phyloP scores from a whole-genome alignment of 92 coral and sea anemone species.

The Phenganax stokvisi region DNA sequence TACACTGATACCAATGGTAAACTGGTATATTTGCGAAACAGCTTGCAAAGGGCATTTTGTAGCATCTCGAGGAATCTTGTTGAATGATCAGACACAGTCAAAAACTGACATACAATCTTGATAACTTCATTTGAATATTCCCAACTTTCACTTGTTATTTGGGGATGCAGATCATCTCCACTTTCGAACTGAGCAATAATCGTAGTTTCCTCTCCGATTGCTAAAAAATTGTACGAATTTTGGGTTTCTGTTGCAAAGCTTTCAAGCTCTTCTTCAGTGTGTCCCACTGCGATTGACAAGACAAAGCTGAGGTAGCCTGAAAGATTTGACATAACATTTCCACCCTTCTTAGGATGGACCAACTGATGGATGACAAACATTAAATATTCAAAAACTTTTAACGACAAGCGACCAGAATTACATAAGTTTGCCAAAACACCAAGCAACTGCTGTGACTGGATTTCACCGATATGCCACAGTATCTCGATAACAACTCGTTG shows the following conservation, averaged over 20 bases:
- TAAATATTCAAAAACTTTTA: background rate
- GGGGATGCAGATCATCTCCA: background rate
- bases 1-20: constrained; percentile 20
- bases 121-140: background rate
- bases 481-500: constrained; percentile 68
- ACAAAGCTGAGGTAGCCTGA: constrained; percentile 25
- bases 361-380: constrained; percentile 10
- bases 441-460: constrained; percentile 11
- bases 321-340: background rate
- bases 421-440: constrained; percentile 6
- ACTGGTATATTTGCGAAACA: constrained; percentile 5
- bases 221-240: background rate
- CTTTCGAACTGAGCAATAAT: constrained; percentile 9
- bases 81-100: constrained; percentile 13
- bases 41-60: background rate
- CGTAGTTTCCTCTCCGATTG: background rate
- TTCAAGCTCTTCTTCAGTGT: constrained; percentile 6
- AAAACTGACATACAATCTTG: constrained; percentile 8
- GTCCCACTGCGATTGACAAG: constrained; percentile 9
- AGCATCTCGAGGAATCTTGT: constrained; percentile 10
- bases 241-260: background rate
- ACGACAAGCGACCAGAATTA: constrained; percentile 1
- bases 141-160: constrained; percentile 12
- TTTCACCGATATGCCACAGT: constrained; percentile 35
- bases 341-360: background rate